Evolutionary conservation across 2,888 invertebrate species (phyloP).

Genomic region (Drosophila prostipennis): DNA sequence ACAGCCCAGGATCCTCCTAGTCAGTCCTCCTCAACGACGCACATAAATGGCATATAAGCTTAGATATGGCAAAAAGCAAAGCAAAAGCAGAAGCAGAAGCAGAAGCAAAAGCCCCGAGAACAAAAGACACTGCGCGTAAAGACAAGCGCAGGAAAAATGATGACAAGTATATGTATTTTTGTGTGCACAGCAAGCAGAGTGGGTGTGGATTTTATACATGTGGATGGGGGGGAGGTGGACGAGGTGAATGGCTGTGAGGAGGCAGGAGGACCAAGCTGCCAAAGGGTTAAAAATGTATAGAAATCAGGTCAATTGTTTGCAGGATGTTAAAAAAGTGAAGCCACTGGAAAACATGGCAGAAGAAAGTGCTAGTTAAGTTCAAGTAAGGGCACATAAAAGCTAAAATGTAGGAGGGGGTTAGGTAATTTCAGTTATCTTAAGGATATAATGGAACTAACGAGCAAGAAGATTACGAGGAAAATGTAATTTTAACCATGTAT

Average conservation of each 20-base stretch:
- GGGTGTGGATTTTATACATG: slow-evolving; percentile 3
- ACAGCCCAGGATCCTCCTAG: background rate
- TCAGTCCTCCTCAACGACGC: slow-evolving; percentile 39
- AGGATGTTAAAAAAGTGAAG: slow-evolving; percentile 55
- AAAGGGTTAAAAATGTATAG: slow-evolving; percentile 74
- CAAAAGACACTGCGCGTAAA: slow-evolving; percentile 69
- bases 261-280: slow-evolving; percentile 41
- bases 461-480: slow-evolving; percentile 10
- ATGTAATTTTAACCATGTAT: too few relatives aligned
- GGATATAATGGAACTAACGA: slow-evolving; percentile 34
- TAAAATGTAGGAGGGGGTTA: background rate
- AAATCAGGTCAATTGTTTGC: slow-evolving; percentile 78
- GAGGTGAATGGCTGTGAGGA: slow-evolving; percentile 33
- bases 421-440: slow-evolving; percentile 49
- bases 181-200: slow-evolving; percentile 25
- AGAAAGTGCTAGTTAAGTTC: slow-evolving; percentile 53
- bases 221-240: slow-evolving; percentile 8
- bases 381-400: slow-evolving; percentile 45
- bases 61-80: slow-evolving; percentile 40
- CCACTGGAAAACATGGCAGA: slow-evolving; percentile 52
- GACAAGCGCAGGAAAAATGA: slow-evolving; percentile 70
- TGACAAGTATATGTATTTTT: slow-evolving; percentile 48
- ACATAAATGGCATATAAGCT: slow-evolving; percentile 69
- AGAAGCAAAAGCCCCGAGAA: slow-evolving; percentile 56
- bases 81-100: background rate